phyloP scores from a whole-genome alignment of 2,888 invertebrate species.

The Cantharis rustica region DNA sequence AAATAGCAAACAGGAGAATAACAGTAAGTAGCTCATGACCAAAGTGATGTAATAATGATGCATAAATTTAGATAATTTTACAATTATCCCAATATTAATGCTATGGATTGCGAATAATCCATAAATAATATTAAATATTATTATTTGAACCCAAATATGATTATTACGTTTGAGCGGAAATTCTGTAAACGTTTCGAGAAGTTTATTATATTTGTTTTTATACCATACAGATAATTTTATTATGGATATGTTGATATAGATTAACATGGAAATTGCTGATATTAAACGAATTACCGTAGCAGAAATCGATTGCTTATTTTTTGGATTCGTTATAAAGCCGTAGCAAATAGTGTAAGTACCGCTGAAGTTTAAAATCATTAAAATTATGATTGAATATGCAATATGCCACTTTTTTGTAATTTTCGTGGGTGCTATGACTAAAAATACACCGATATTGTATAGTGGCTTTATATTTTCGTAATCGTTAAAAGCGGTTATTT shows the following conservation, averaged over 20 bases:
- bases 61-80: not conserved
- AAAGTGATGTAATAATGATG: not conserved
- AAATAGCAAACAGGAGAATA: not conserved
- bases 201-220: not conserved
- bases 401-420: not conserved
- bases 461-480: not conserved
- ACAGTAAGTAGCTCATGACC: not conserved
- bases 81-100: not conserved
- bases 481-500: not conserved
- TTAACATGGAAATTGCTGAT: not conserved
- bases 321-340: no score
- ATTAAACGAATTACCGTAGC: not conserved
- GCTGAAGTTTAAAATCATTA: not conserved
- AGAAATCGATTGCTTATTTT: not conserved
- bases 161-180: not conserved
- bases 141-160: not conserved
- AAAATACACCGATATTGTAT: not conserved
- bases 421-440: not conserved
- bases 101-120: not conserved
- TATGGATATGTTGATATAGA: not conserved
- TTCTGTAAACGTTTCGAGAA: not conserved
- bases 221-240: not conserved
- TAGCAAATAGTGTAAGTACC: not conserved
- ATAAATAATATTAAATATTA: not conserved
- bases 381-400: not conserved